A percentile compares a stretch with the other conserved stretches of the same genome.
phyloP scores from a whole-genome alignment of 2,797 vertebrate species.

The Chelonia mydas region DNA sequence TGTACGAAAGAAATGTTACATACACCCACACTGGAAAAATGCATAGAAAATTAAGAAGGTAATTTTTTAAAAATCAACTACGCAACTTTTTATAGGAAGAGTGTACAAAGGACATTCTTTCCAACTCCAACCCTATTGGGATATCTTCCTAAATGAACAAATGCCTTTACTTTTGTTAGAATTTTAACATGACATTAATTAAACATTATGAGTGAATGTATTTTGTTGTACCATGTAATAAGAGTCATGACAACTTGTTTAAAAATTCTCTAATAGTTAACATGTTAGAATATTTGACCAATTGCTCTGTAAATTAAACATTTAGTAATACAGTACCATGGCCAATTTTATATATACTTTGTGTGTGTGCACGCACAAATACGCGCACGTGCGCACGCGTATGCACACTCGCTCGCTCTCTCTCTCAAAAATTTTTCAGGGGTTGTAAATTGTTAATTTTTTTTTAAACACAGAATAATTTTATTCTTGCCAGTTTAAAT shows the following conservation, averaged over 20 bases:
- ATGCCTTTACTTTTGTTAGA: slow-evolving; percentile 36
- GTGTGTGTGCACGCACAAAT: neutral
- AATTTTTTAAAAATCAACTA: neutral
- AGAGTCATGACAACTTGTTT: neutral
- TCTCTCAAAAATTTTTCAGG: slow-evolving; percentile 49
- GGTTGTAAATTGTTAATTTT: slow-evolving; percentile 56
- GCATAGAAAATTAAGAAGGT: slow-evolving; percentile 68
- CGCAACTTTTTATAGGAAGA: slow-evolving; percentile 33
- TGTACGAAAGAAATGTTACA: slow-evolving; percentile 49
- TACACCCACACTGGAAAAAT: slow-evolving; percentile 59
- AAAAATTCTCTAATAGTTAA: slow-evolving; percentile 20
- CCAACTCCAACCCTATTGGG: neutral
- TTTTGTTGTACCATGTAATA: neutral
- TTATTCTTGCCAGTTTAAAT: slow-evolving; percentile 67
- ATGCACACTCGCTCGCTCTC: neutral
- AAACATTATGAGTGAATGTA: slow-evolving; percentile 14
- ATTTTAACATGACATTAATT: slow-evolving; percentile 51
- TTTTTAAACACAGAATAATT: slow-evolving; percentile 64
- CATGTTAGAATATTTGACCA: slow-evolving; percentile 58
- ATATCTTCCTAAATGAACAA: slow-evolving; percentile 60
- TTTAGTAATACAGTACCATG: slow-evolving; percentile 56
- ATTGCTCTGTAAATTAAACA: slow-evolving; percentile 65
- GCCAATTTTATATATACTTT: slow-evolving; percentile 21
- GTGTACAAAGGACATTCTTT: slow-evolving; percentile 36
- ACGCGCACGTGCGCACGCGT: too few relatives aligned